phyloP scores from a whole-genome alignment of 2,113 vertebrate species.

The Otolemur garnettii region DNA sequence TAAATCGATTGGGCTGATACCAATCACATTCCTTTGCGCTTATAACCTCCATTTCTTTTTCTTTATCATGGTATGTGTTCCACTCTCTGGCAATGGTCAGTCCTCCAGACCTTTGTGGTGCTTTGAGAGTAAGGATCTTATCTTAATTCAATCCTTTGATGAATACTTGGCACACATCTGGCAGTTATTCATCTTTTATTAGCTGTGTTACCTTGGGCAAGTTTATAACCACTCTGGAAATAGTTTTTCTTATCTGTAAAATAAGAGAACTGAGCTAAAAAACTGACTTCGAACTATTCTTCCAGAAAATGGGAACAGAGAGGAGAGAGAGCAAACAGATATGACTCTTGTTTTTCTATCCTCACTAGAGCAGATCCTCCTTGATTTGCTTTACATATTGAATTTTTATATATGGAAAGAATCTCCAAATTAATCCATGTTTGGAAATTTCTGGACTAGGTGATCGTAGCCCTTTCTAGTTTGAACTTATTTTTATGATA shows the following conservation, averaged over 20 bases:
- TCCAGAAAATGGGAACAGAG: not conserved
- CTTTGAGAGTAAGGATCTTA: not conserved
- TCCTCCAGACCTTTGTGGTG: not conserved
- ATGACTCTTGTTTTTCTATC: not conserved
- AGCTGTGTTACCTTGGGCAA: not conserved
- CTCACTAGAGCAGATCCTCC: not conserved
- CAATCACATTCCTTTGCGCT: not conserved
- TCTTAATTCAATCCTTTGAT: not conserved
- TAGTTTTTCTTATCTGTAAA: not conserved
- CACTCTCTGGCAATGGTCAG: not conserved
- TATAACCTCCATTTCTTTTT: not conserved
- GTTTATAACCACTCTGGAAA: not conserved
- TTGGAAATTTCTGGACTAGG: not conserved
- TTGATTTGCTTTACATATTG: not conserved
- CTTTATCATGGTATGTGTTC: not conserved
- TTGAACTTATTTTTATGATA: slow-evolving; percentile 18
- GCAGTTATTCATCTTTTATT: not conserved
- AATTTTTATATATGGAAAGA: slow-evolving; percentile 33
- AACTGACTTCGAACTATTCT: not conserved
- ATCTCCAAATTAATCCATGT: not conserved
- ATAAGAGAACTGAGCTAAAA: not conserved
- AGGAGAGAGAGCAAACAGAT: not conserved
- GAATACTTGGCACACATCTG: not conserved
- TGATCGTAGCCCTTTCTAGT: not conserved
- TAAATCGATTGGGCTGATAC: not conserved